Conservation (phyloP, 2,797 vertebrate species). For the Chelonia mydas region DNA sequence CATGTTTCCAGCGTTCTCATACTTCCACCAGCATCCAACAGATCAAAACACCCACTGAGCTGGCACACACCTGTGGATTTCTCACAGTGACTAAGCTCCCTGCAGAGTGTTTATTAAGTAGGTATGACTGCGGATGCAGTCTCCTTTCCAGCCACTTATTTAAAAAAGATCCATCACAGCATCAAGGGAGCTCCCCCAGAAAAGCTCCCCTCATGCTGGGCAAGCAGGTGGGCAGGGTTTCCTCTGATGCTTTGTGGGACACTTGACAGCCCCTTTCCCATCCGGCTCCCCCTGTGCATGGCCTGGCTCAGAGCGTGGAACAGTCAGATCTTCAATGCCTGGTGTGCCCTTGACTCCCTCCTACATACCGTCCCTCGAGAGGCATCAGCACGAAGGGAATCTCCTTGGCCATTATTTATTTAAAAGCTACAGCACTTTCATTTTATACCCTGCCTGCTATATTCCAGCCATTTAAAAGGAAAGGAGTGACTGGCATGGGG, state of each 20-base stretch:
- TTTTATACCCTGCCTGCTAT: not conserved
- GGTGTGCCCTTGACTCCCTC: not conserved
- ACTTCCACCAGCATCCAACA: too few species aligned
- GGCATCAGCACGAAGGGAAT: not conserved
- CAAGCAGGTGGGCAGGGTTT: too few species aligned
- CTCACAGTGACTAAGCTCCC: not conserved
- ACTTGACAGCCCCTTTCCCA: not conserved
- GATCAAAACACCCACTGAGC: not conserved
- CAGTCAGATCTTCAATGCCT: fast-evolving
- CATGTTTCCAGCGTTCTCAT: not conserved
- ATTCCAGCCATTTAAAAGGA: not conserved
- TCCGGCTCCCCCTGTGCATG: too few species aligned
- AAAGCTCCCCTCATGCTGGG: not conserved
- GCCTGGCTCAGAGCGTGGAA: not conserved
- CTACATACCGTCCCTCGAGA: not conserved
- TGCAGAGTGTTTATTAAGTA: not conserved
- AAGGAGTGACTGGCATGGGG: not conserved
- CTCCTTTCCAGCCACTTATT: not conserved
- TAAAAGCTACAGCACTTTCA: not conserved
- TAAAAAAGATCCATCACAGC: not conserved
- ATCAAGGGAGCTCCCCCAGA: too few species aligned
- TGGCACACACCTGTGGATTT: not conserved
- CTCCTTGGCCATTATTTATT: not conserved
- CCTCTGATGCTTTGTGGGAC: not conserved
- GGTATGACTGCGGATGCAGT: not conserved